Base-by-base conservation (phyloP, 2,113 vertebrate genomes). In the Notarius quadriscutis region DNA sequence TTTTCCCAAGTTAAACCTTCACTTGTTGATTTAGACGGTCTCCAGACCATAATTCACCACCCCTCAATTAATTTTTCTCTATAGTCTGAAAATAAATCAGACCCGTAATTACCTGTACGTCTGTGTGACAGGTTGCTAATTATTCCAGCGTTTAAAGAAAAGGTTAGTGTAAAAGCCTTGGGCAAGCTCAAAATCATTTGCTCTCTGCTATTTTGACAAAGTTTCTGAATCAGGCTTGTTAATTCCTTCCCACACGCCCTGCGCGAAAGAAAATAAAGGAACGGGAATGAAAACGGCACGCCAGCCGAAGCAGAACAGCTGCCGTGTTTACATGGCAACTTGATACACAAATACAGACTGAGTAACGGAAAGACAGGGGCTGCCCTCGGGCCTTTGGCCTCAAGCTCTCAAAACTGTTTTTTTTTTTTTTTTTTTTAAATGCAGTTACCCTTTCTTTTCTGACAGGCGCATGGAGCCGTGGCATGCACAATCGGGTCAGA, bases 311-410 rank as follows among this genome's bases (percentile, higher is more conserved):
- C 88, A 89, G 90, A 95, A 91, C 93, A 94, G 92, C 88, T 94
- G 93, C 93, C 93, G 93, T 94, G 94, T 95, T 95, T 95, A 94
- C 95, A 95, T 95, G 94, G 94, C 94, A 96, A 95, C 95, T 92
- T 89, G 90, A 94, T 94, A 94, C 91, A 95, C 94, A 95, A 95
- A 95, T 93, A 94, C 92, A 94, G 92, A 91, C 93, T 90, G 69
- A 92, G 91, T 93, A 86, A 92, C 93, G 92, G 92, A 92, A 94
- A 92, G 90, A 93, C 89, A 90, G 80, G 65, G 77, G 80, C 84
- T 67, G 48, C 72, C 89, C 83, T 77, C 74, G 75, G 86, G 89
- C 91, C 84, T 12, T 71, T 90, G 83, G 83, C 94, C 90, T 92
- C 91, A 91, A 93, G 92, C 90, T 93, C 92, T 93, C 74, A 89